Evolutionary conservation across 2,888 invertebrate species (phyloP).

Genomic region (Megastigmus dorsalis): DNA sequence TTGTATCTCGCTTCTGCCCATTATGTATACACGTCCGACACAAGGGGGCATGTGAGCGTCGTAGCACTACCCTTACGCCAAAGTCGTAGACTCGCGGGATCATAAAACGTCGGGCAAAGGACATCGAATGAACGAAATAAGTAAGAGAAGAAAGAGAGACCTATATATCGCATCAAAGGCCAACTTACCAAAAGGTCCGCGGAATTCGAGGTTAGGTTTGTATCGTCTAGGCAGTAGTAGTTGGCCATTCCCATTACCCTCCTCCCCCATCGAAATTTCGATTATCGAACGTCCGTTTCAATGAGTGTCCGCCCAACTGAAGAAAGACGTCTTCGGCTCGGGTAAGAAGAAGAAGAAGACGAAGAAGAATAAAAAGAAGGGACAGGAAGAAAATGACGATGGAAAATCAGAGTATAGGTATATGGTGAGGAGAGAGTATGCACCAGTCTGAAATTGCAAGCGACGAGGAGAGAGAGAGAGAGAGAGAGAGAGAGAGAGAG

Average conservation of each 20-base stretch:
- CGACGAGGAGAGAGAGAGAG: conserved; percentile 51
- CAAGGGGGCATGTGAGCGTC: too few species aligned
- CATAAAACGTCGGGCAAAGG: background rate
- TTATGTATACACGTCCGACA: too few species aligned
- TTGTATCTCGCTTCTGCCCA: background rate
- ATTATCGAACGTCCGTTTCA: conserved; percentile 35
- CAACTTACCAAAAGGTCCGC: background rate
- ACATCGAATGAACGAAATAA: background rate
- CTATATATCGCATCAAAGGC: background rate
- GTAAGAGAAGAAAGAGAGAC: background rate
- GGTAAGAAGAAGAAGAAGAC: conserved; percentile 25
- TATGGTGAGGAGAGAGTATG: conserved; percentile 2
- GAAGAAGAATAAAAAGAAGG: background rate
- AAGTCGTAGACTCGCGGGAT: background rate
- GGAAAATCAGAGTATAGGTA: conserved; percentile 24
- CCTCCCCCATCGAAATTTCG: conserved; percentile 13
- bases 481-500: conserved; percentile 38
- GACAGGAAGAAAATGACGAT: conserved; percentile 5
- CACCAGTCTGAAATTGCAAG: conserved; percentile 63
- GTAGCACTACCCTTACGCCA: background rate
- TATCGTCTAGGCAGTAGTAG: background rate
- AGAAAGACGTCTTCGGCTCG: too few species aligned
- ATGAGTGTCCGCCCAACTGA: conserved; percentile 53
- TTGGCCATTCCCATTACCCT: too few species aligned
- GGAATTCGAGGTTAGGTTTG: conserved; percentile 16